Base-by-base conservation (phyloP, 2,797 vertebrate genomes). In the Nannoperca obscura region DNA sequence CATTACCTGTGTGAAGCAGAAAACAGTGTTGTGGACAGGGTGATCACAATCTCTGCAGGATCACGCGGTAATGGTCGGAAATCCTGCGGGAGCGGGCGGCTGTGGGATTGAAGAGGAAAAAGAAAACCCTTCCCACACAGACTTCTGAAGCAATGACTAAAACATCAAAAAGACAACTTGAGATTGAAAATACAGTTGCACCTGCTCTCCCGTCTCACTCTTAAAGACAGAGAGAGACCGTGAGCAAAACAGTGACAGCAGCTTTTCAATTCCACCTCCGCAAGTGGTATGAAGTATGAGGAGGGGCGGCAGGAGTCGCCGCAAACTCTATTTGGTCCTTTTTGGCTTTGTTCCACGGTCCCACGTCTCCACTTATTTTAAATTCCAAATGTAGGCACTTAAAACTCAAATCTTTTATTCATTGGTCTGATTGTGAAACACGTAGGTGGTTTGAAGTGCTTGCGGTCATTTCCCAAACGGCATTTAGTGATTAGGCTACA, bases 401-500 rank as follows among this genome's bases (percentile, higher is more conserved):
- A 44, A 86, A 88, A 80, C 72, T 71, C 30, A 57, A 82, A 90
- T 91, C 76, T 91, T 93, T 91, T 88, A 90, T 92, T 93, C 90
- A 92, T 77, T 19, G 68, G 68, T 62, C 77, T 86, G 88, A 89
- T 90, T 92, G 84, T 84, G 88, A 83, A 86, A 85, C 69, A 80
- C 7, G 81, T 89, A 81, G 90, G 88, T 81, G 88, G 86, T 83
- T 66, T 88, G 67, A 84, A 90, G 86, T 68, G 81, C 85, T 81
- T 71, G 78, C 17, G 86, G 82, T 88, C 86, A 87, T 80, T 87
- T 89, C 76, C 79, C 76, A 76, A 88, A 88, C 53, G 61, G 74
- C 81, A 76, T 86, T 85, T 74, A 76, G 84, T 84, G 81, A 91
- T 91, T 88, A 38, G 36, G 36, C 9, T 9, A 84, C 78, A 72